Base-by-base conservation (phyloP, 2,113 vertebrate species). In the Hymenochirus boettgeri region DNA sequence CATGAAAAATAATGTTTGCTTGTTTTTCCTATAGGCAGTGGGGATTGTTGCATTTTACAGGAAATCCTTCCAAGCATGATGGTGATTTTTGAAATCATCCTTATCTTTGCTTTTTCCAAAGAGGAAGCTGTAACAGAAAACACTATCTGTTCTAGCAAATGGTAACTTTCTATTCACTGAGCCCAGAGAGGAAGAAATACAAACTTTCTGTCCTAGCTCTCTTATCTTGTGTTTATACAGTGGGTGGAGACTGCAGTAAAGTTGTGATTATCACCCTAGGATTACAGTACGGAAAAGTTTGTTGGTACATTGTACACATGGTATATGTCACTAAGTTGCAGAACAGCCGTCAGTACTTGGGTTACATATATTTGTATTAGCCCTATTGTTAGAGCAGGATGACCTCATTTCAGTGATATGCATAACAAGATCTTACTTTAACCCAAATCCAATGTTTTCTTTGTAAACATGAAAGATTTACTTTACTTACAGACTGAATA, bases 11-110 rank as follows among this genome's bases (percentile, higher is more conserved):
- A 39, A 52, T 42, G 7, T n/a, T 17, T 59, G 23, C 23, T 35
- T 59, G 21, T 67, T 67, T 66, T 59, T 59, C 64, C 10, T 46
- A 52, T 4, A 2, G 23, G 19, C 39, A 12, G 26, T 26, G 29
- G 45, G n/a, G 52, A 65, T 66, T 18, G 37, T 52, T 50, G 21
- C 47, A 10, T 51, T 57, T 51, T 51, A 24, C 64, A 67, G 64
- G 64, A 67, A 67, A 59, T 59, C 56, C 64, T 59, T 50, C 35
- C 47, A 52, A 58, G 33, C 56, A 52, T 29, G 35, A 57, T 39
- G 46, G 54, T 58, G 52, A 25, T 51, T 66, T 67, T 33, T 56
- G 52, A 31, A 39, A n/a, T n/a, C 23, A 23, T 35, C 33, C 64
- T 67, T 67, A 67, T 67, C 64, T 59, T 22, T 25, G n/a, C 26